A percentile compares a stretch with the other conserved stretches of the same genome.
Evolutionary conservation across 2,888 invertebrate genomes (phyloP).

Genomic region (Balanococcus diminutus): DNA sequence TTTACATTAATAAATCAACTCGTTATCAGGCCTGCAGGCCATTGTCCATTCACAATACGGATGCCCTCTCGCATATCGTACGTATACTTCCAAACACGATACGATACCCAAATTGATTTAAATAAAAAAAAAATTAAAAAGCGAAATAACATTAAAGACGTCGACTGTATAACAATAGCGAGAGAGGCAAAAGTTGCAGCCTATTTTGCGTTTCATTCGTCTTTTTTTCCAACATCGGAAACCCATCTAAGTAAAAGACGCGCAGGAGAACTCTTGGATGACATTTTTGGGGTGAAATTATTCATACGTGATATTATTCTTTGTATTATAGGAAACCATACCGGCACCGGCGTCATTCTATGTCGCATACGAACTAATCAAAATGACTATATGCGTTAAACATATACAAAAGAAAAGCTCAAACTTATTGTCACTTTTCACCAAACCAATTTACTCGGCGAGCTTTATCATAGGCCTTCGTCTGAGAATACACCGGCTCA

Average conservation of each 20-base stretch:
- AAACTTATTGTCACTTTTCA: conserved; percentile 13
- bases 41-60: conserved; percentile 15
- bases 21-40: neutral
- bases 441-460: neutral
- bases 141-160: neutral
- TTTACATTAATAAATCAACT: conserved; percentile 31
- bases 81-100: neutral
- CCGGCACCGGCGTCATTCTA: neutral
- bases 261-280: neutral
- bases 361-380: neutral
- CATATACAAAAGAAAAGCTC: neutral
- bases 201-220: neutral
- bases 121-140: conserved; percentile 5
- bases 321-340: neutral
- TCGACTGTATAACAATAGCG: neutral
- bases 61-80: neutral
- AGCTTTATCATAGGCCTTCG: neutral
- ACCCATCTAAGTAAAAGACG: neutral
- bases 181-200: neutral
- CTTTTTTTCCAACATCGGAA: neutral
- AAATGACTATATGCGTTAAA: neutral
- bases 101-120: conserved; percentile 16
- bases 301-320: neutral
- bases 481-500: neutral
- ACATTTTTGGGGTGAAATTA: neutral